Evolutionary conservation across 2,888 invertebrate species (phyloP), one percentile per base, ranked within the genome.

Genomic region (Dryococelus australis): DNA sequence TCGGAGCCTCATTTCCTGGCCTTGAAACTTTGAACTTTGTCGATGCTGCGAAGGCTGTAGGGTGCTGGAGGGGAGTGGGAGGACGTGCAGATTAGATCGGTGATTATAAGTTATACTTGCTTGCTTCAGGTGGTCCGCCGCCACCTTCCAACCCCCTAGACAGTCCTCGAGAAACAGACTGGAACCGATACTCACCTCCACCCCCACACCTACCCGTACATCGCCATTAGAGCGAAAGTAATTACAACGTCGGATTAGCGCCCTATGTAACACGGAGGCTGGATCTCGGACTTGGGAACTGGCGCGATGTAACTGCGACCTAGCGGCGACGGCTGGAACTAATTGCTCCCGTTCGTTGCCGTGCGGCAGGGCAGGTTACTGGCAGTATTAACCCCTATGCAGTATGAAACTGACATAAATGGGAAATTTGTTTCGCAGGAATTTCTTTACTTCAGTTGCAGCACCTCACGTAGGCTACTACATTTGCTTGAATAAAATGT

Each of bases 21-120:
- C 65, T 65, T 65, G 20, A 65, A 65, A 65, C 65, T 65, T 65
- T 65, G 65, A 65, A 65, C 65, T 65, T 65, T 24, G 65, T 65
- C 65, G 65, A 24, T 13, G 65, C 16, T n/a, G n/a, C n/a, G n/a
- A n/a, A n/a, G n/a, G n/a, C n/a, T n/a, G n/a, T n/a, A n/a, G 65
- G 20, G 16, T 65, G 13, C 20, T 8, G 65, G 65, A 65, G 65
- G 65, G 65, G 65, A 65, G 65, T 24, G 65, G 65, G 65, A 20
- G 65, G 12, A 16, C 20, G 65, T 9, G 65, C 65, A 65, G 65
- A 65, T 65, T 65, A 24, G 65, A 65, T 65, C 65, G 65, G 65
- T 65, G 65, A 65, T 65, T 65, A 65, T 9, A 65, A 65, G 65
- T 65, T 65, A 65, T 16, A 65, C 65, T 12, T 24, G 20, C 65